These are phyloP conservation scores for Astreopora myriophthalma DNA, from an alignment of 64 coral and sea anemone species.

Conservation along the genomic window DNA sequence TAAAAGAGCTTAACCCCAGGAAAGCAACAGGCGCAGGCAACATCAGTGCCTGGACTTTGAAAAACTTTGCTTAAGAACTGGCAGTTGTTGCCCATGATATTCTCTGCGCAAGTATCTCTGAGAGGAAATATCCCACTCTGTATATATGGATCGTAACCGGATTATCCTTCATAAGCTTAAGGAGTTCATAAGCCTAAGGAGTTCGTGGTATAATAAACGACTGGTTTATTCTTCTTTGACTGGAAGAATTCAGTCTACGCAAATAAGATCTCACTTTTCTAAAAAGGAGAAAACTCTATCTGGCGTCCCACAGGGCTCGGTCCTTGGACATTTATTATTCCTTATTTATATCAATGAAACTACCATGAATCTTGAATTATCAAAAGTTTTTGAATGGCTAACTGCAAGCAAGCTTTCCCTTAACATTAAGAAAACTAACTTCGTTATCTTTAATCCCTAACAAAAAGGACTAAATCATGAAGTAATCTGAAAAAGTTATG, in stretches of 20 bases:
- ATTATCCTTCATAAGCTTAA: not conserved
- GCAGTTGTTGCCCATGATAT: too few relatives aligned
- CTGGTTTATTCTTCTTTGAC: constrained; percentile 1
- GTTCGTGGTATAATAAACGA: constrained; percentile 2
- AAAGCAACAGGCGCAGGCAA: too few relatives aligned
- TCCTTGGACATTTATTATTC: constrained; percentile 6
- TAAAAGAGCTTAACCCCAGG: too few relatives aligned
- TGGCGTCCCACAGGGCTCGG: constrained; percentile 1
- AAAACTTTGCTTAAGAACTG: too few relatives aligned
- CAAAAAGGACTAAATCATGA: constrained; percentile 2
- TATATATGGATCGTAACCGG: not conserved
- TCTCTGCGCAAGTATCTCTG: too few relatives aligned
- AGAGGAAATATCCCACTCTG: too few relatives aligned
- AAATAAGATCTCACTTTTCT: not conserved
- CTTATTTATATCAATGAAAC: constrained; percentile 27
- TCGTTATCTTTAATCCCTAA: constrained; percentile 9
- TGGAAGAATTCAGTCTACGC: not conserved
- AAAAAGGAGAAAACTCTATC: not conserved
- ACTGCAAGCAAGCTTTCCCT: constrained; percentile 8
- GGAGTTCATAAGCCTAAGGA: not conserved
- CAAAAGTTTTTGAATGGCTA: constrained; percentile 23
- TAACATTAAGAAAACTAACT: constrained; percentile 46
- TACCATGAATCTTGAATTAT: constrained; percentile 29
- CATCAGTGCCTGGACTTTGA: too few relatives aligned
- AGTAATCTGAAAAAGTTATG: not conserved